phyloP scores from a whole-genome alignment of 2,113 vertebrate genomes.

The Odobenus rosmarus region DNA sequence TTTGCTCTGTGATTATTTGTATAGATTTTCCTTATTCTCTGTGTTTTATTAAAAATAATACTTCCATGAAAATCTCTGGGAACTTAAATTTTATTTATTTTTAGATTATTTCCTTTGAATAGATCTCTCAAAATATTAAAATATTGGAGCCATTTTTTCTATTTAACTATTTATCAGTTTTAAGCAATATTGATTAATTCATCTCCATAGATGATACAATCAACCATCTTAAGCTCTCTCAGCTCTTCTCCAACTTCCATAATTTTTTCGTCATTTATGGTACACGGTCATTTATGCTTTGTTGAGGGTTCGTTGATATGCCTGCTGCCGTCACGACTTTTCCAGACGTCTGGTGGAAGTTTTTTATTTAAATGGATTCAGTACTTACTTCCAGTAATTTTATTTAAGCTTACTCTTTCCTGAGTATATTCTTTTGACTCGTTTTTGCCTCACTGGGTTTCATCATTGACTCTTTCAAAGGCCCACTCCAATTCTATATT shows the following conservation, averaged over 20 bases:
- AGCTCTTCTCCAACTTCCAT: too few relatives aligned
- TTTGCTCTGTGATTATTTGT: not conserved
- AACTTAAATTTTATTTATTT: not conserved
- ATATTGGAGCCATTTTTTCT: not conserved
- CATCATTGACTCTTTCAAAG: not conserved
- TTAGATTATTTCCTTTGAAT: conserved; percentile 29
- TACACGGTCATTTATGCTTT: accelerated
- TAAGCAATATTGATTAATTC: not conserved
- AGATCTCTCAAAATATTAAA: conserved; percentile 21
- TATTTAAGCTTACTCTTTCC: not conserved
- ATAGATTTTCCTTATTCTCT: not conserved
- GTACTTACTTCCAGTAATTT: accelerated
- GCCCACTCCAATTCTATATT: not conserved
- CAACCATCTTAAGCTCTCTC: not conserved
- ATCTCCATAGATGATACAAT: not conserved
- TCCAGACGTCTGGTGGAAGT: not conserved
- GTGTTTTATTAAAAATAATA: conserved; percentile 53
- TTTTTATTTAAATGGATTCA: not conserved
- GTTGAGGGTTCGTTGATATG: accelerated
- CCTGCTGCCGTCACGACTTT: accelerated
- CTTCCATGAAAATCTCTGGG: conserved; percentile 16
- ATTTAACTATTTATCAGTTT: not conserved
- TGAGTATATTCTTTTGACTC: not conserved
- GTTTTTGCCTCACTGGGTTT: not conserved
- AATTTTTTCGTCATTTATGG: too few relatives aligned